Conservation (phyloP, 1,140 invertebrate species). For the Caenorhabditis latens region DNA sequence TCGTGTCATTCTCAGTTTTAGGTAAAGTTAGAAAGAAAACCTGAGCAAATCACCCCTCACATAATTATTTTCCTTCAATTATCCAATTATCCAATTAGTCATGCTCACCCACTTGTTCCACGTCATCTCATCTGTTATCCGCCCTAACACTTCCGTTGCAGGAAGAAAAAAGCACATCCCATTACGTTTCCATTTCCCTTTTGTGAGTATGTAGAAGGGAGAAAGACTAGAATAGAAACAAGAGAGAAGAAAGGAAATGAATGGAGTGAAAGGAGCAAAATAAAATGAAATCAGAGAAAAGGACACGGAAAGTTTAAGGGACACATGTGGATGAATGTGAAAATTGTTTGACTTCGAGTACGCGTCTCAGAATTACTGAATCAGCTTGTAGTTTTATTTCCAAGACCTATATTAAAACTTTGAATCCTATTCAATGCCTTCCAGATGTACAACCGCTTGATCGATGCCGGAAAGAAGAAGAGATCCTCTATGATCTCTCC, state of each 20-base stretch:
- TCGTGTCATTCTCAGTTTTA: too few relatives aligned
- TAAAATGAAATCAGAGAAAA: too few relatives aligned
- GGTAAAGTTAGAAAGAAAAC: too few relatives aligned
- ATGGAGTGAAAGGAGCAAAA: neutral
- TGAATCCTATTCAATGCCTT: neutral
- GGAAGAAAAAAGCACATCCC: neutral
- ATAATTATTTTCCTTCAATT: constrained; percentile 2
- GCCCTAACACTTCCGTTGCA: constrained; percentile 1
- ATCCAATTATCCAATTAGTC: neutral
- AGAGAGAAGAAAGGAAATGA: neutral
- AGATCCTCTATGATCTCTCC: constrained; percentile 10
- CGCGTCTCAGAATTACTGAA: too few relatives aligned
- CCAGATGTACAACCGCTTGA: constrained; percentile 60
- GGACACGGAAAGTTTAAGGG: too few relatives aligned
- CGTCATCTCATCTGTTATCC: neutral
- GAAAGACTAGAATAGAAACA: neutral
- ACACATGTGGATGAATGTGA: too few relatives aligned
- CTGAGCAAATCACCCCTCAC: too few relatives aligned
- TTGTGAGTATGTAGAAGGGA: neutral
- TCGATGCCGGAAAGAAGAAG: constrained; percentile 60
- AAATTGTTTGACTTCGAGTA: too few relatives aligned
- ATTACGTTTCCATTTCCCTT: neutral
- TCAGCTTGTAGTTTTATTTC: too few relatives aligned
- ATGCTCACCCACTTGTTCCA: neutral
- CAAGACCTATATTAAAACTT: neutral